Evolutionary conservation across 2,888 invertebrate genomes (phyloP).

Genomic region (Onchidella celtica): DNA sequence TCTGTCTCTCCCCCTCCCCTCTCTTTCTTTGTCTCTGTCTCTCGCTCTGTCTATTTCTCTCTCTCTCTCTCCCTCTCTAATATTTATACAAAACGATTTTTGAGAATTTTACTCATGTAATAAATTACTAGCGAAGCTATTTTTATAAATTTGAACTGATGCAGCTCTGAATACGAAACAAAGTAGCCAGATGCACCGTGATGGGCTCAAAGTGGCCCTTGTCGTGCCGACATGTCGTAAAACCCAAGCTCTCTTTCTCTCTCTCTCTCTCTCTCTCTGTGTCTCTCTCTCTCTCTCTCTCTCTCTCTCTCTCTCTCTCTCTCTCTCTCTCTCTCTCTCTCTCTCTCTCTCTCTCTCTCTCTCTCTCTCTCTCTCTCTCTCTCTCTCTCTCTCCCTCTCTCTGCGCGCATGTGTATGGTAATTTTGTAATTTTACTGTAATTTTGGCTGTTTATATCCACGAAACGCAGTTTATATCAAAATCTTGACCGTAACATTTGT

Average conservation of each 20-base stretch:
- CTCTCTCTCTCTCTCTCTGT: conserved; percentile 41
- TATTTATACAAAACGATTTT: too few relatives aligned
- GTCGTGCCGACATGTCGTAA: background rate
- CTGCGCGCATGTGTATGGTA: too few relatives aligned
- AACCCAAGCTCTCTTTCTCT: background rate
- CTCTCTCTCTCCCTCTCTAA: background rate
- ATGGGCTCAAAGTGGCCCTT: too few relatives aligned
- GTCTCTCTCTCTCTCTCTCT: conserved; percentile 32
- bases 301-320: conserved; percentile 30
- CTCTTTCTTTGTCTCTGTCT: background rate
- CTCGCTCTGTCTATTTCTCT: conserved; percentile 1
- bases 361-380: conserved; percentile 27
- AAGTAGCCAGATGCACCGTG: too few relatives aligned
- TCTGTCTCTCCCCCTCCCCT: conserved; percentile 5
- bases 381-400: background rate
- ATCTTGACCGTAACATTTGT: too few relatives aligned
- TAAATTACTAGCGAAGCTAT: too few relatives aligned
- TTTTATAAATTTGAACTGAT: too few relatives aligned
- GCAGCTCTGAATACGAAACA: too few relatives aligned
- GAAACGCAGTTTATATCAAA: too few relatives aligned
- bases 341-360: conserved; percentile 36
- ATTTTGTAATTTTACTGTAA: too few relatives aligned
- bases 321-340: conserved; percentile 25
- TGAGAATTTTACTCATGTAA: too few relatives aligned
- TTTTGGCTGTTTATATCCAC: too few relatives aligned